A percentile compares a stretch with the other conserved stretches of the same genome.
Conservation (phyloP, 1,140 invertebrate species). For the Brachionus rubens region DNA sequence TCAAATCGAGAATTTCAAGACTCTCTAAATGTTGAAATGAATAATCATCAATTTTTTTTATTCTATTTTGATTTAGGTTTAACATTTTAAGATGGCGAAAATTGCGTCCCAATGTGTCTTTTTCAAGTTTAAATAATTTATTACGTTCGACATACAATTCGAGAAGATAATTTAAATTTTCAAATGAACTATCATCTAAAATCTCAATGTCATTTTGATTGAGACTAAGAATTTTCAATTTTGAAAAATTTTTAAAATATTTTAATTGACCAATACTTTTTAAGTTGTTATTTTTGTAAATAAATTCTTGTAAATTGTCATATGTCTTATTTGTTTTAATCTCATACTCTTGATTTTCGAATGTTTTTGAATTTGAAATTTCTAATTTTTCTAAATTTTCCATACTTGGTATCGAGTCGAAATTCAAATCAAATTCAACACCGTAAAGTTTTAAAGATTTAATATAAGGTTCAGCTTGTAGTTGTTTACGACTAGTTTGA, state of each 20-base stretch:
- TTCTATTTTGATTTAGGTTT: neutral
- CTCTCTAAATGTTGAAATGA: neutral
- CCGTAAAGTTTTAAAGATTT: conserved; percentile 39
- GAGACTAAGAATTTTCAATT: neutral
- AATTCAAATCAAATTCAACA: conserved; percentile 33
- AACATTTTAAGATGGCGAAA: neutral
- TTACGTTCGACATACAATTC: conserved; percentile 4
- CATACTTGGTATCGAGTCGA: neutral
- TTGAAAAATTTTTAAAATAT: conserved; percentile 12
- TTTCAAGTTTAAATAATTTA: neutral
- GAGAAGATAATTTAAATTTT: neutral
- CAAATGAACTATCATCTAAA: neutral
- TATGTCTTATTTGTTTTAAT: neutral
- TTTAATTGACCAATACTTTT: conserved; percentile 10
- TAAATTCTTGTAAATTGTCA: conserved; percentile 20
- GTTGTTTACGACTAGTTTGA: neutral
- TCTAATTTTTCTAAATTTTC: conserved; percentile 12
- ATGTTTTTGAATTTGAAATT: conserved; percentile 38
- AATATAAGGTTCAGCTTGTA: neutral
- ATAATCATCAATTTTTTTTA: neutral
- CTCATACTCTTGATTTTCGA: neutral
- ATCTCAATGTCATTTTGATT: neutral
- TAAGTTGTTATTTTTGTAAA: conserved; percentile 41
- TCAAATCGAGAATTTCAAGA: conserved; percentile 14
- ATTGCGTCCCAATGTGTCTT: neutral